Evolutionary conservation across 2,797 vertebrate genomes (phyloP), one percentile per base, ranked within the genome.

Genomic region (Eulemur albifrons): DNA sequence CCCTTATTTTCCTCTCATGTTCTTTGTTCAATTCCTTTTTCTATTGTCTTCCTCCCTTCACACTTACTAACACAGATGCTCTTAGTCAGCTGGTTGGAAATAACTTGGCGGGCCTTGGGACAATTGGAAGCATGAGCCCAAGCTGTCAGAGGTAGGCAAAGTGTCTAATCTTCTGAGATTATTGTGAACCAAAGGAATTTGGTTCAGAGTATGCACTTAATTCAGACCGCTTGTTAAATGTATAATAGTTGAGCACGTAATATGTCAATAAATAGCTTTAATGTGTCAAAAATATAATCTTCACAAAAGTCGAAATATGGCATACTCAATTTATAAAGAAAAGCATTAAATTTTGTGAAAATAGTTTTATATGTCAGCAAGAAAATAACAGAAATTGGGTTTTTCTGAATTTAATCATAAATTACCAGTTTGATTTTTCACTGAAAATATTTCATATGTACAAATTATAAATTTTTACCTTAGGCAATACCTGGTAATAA

Each of bases 261-360:
- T 80, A 69, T 89, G 63, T 11, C 59, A 88, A 25, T 72, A 91
- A 77, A 77, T 67, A 84, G 52, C n/a, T 81, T 50, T 94, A 92
- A 81, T 82, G 48, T 72, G n/a, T 85, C 83, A 93, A 82, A 95
- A 86, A 80, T 80, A 72, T 65, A 80, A 20, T 91, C 59, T 90
- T 87, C 52, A 75, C 40, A n/a, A 38, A 67, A 82, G 57, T 52
- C 82, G 77, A 95, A 87, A 61, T 85, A 79, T 45, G 52, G 40
- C 35, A 13, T 50, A 45, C 13, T 82, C 15, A 38, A 35, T 27
- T 89, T 93, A 65, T 25, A 54, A 88, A 88, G 77, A 80, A 81
- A 90, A 73, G 21, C 52, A 43, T 38, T 87, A 96, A 92, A 69
- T 96, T 94, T 93, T 96, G 52, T 95, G 77, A 93, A 75, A 94